Percentiles rank a stretch among this genome's conserved stretches.
Evolutionary conservation across 53 echinoderm and acorn worm genomes (phyloP).

Genomic region (Arbacia lixula): DNA sequence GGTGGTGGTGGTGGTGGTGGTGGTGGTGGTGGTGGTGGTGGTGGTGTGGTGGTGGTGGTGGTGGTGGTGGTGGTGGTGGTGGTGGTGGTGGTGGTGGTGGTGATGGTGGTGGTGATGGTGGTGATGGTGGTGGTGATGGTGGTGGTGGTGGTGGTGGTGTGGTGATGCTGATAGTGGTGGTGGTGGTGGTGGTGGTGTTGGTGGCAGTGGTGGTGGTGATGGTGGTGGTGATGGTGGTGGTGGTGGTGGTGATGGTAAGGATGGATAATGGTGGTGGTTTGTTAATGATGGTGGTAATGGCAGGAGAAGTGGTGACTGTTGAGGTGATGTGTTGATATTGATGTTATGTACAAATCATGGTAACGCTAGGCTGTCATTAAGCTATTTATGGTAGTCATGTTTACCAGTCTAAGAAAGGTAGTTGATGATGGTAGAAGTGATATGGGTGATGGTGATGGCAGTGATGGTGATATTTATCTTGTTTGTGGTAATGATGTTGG

Average conservation of each 20-base stretch:
- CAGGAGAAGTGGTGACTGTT: background rate
- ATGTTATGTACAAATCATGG: too few relatives aligned
- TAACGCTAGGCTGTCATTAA: too few relatives aligned
- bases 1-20: background rate
- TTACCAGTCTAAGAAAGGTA: too few relatives aligned
- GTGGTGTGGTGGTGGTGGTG: background rate
- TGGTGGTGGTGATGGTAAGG: background rate
- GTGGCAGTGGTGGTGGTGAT: background rate
- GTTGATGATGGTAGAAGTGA: background rate
- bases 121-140: background rate
- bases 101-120: conserved; percentile 1
- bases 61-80: conserved; percentile 11
- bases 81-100: conserved; percentile 1
- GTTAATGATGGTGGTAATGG: too few relatives aligned
- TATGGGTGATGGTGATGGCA: background rate
- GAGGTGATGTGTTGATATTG: background rate
- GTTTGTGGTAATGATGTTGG: background rate
- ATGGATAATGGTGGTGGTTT: background rate
- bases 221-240: too few relatives aligned
- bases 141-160: background rate
- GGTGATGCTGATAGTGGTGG: background rate
- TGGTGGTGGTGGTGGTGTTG: background rate
- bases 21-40: background rate
- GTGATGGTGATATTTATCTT: too few relatives aligned
- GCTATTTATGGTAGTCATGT: too few relatives aligned